Percentiles rank a stretch among this genome's conserved stretches.
These are phyloP conservation scores for Rhagologus leucostigma DNA, from an alignment of 2,113 vertebrate species.

Conservation along the genomic window DNA sequence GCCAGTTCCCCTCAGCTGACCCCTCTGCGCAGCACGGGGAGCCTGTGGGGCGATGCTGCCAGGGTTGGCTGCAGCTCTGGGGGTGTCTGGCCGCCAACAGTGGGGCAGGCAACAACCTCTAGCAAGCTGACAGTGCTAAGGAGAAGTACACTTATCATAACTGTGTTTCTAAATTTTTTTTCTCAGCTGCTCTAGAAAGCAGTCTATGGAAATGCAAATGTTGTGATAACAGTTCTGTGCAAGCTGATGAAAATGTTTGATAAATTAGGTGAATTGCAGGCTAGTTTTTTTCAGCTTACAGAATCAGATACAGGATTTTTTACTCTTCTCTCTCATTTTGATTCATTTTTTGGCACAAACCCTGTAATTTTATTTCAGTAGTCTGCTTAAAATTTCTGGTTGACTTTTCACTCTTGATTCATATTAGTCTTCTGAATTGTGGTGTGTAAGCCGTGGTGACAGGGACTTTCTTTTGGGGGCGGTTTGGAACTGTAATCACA, in stretches of 20 bases:
- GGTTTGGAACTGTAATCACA: conserved; percentile 37
- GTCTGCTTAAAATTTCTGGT: neutral
- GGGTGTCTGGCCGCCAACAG: fast-evolving
- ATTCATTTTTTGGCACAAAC: neutral
- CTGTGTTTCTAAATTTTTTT: neutral
- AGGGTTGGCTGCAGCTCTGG: fast-evolving
- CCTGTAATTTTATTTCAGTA: neutral
- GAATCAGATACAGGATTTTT: neutral
- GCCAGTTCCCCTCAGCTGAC: neutral
- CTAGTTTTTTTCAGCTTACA: neutral
- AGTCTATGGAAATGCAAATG: neutral
- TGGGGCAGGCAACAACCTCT: neutral
- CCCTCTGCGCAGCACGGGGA: fast-evolving
- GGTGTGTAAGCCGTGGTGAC: neutral
- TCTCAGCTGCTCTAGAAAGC: neutral
- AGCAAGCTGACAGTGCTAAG: neutral
- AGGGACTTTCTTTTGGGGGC: neutral
- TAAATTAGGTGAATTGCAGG: neutral
- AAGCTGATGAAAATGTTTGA: neutral
- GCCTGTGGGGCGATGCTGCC: fast-evolving
- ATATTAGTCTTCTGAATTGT: neutral
- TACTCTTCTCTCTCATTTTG: neutral
- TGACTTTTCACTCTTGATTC: neutral
- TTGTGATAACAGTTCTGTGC: neutral
- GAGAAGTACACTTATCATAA: neutral